These are phyloP conservation scores for Ashinkailepas kermadecensis DNA, from an alignment of 2,888 invertebrate species.

Conservation along the genomic window DNA sequence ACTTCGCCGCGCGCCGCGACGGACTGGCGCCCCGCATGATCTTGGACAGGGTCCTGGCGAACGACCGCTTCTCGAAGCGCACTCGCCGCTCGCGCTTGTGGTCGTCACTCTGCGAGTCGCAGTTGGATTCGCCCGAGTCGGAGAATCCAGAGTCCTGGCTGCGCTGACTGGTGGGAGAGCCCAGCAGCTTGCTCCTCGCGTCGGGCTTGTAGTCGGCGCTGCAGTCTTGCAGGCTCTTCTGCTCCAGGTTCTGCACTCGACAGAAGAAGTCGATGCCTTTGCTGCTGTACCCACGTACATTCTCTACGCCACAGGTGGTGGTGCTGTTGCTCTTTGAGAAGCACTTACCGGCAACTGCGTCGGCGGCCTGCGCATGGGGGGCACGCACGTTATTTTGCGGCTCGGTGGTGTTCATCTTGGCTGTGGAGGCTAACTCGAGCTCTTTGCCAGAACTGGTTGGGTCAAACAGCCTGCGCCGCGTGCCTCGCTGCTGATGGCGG, in stretches of 20 bases:
- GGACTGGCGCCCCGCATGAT: conserved; percentile 8
- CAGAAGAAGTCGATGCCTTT: conserved; percentile 12
- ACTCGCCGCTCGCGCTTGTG: conserved; percentile 28
- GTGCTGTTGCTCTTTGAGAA: conserved; percentile 10
- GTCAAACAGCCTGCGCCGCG: not conserved
- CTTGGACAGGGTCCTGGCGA: not conserved
- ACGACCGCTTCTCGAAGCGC: conserved; percentile 28
- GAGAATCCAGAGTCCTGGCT: conserved; percentile 34
- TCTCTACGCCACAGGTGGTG: conserved; percentile 6
- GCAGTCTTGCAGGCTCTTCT: not conserved
- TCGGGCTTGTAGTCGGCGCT: not conserved
- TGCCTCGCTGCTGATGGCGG: not conserved
- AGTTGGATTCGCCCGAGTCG: conserved; percentile 34
- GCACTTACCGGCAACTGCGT: not conserved
- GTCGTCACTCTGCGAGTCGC: conserved; percentile 30
- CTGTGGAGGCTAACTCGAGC: not conserved
- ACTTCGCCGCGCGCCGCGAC: not conserved
- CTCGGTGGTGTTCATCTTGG: conserved; percentile 7
- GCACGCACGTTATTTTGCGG: not conserved
- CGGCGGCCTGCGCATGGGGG: not conserved
- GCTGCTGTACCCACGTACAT: not conserved
- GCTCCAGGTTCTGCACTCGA: conserved; percentile 4
- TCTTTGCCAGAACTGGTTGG: not conserved
- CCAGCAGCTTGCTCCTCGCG: not conserved
- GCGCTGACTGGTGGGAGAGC: conserved; percentile 31